Percentiles rank a stretch among this genome's conserved stretches.
These are phyloP conservation scores for Propithecus deckenii DNA, from an alignment of 2,797 vertebrate genomes.

Conservation along the genomic window DNA sequence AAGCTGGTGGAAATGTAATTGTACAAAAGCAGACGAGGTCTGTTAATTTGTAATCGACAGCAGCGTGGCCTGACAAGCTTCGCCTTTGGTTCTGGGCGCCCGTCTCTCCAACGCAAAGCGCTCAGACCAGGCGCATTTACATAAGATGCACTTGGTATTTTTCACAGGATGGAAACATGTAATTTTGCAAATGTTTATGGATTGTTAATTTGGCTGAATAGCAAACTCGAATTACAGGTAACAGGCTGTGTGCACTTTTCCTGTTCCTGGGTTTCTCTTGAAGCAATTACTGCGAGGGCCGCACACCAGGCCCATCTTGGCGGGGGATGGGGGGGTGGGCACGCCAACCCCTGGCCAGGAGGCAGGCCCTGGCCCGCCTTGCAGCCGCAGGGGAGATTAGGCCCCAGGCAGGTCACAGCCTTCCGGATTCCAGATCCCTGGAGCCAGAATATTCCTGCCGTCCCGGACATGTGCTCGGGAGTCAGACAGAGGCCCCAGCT, in stretches of 20 bases:
- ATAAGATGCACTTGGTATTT: conserved; percentile 74
- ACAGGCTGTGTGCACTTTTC: background rate
- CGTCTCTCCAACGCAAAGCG: conserved; percentile 60
- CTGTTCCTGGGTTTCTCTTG: background rate
- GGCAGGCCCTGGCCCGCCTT: too few relatives aligned
- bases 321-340: fast-evolving
- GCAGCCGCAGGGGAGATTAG: background rate
- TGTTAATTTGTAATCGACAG: conserved; percentile 77
- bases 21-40: conserved; percentile 64
- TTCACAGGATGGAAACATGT: conserved; percentile 67
- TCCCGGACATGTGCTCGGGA: fast-evolving
- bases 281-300: background rate
- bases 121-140: conserved; percentile 66
- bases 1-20: conserved; percentile 85
- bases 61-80: conserved; percentile 44
- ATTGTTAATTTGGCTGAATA: conserved; percentile 73
- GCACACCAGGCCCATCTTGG: background rate
- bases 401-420: fast-evolving
- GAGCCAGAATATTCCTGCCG: background rate
- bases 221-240: conserved; percentile 69
- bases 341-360: background rate
- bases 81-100: conserved; percentile 74
- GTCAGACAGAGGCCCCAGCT: fast-evolving
- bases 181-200: conserved; percentile 77
- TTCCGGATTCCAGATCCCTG: fast-evolving